A percentile compares a stretch with the other conserved stretches of the same genome.
Conservation (phyloP, 2,797 vertebrate species). For the Typhlichthys eigenmanni region DNA sequence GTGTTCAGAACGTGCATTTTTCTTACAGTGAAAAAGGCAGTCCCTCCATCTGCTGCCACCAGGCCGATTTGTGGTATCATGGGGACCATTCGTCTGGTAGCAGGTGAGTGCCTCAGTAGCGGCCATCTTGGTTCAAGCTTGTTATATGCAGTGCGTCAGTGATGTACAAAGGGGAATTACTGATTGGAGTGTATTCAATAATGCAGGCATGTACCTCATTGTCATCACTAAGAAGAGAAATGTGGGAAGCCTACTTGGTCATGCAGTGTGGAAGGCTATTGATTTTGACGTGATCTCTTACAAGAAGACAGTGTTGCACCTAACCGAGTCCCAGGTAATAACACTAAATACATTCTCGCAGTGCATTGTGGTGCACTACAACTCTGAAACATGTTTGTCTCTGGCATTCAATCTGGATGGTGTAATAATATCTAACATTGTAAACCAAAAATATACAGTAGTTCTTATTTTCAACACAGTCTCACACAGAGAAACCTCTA, state of each 20-base stretch:
- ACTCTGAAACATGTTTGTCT: not conserved
- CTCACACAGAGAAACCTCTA: too few relatives aligned
- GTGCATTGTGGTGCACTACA: not conserved
- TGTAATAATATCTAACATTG: too few relatives aligned
- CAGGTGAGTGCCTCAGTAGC: conserved; percentile 80
- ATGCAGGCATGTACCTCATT: conserved; percentile 91
- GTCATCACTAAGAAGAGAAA: conserved; percentile 96
- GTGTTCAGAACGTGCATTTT: not conserved
- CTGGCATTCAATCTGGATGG: too few relatives aligned
- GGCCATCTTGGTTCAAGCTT: not conserved
- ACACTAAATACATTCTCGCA: not conserved
- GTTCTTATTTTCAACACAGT: too few relatives aligned
- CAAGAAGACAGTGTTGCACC: conserved; percentile 95
- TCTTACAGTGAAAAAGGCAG: conserved; percentile 86
- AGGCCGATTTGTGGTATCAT: conserved; percentile 91
- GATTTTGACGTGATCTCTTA: conserved; percentile 97
- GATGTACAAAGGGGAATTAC: not conserved
- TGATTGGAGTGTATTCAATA: not conserved
- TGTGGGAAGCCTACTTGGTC: conserved; percentile 90
- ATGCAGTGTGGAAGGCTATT: conserved; percentile 93
- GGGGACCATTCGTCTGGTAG: conserved; percentile 93
- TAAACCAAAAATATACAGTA: too few relatives aligned
- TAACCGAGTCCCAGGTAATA: conserved; percentile 92
- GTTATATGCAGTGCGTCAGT: not conserved
- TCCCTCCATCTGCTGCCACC: conserved; percentile 92